Conservation (phyloP, 2,888 invertebrate species). For the Ceraclea dissimilis region DNA sequence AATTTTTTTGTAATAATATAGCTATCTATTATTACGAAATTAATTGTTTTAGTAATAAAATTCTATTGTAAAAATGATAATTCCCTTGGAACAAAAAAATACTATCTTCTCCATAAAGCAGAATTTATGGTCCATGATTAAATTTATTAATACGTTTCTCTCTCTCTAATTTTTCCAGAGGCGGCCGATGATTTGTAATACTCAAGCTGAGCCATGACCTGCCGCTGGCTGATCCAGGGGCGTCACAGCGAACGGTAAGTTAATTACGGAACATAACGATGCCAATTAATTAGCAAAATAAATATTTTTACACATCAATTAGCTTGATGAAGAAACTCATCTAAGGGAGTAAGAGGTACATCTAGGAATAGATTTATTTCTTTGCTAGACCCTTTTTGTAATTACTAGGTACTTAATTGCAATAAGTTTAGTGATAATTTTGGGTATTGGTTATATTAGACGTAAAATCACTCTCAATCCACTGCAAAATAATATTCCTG, state of each 20-base stretch:
- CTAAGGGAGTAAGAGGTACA: too few relatives aligned
- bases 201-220: constrained; percentile 25
- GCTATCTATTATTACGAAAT: background rate
- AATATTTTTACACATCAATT: too few relatives aligned
- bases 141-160: background rate
- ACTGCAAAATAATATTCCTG: too few relatives aligned
- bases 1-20: background rate
- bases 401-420: too few relatives aligned
- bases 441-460: too few relatives aligned
- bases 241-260: constrained; percentile 21
- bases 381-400: too few relatives aligned
- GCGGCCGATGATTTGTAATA: constrained; percentile 21
- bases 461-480: too few relatives aligned
- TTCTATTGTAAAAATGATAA: too few relatives aligned
- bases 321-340: too few relatives aligned
- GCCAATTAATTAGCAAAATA: background rate
- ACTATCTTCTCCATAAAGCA: background rate
- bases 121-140: background rate
- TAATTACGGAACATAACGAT: background rate
- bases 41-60: too few relatives aligned
- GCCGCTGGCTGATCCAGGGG: constrained; percentile 24
- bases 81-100: background rate
- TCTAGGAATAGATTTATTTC: too few relatives aligned
- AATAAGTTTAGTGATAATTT: too few relatives aligned
- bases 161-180: constrained; percentile 12